A percentile compares a stretch with the other conserved stretches of the same genome.
These are phyloP conservation scores for Zeuzera pyrina DNA, from an alignment of 2,888 invertebrate species.

Conservation along the genomic window DNA sequence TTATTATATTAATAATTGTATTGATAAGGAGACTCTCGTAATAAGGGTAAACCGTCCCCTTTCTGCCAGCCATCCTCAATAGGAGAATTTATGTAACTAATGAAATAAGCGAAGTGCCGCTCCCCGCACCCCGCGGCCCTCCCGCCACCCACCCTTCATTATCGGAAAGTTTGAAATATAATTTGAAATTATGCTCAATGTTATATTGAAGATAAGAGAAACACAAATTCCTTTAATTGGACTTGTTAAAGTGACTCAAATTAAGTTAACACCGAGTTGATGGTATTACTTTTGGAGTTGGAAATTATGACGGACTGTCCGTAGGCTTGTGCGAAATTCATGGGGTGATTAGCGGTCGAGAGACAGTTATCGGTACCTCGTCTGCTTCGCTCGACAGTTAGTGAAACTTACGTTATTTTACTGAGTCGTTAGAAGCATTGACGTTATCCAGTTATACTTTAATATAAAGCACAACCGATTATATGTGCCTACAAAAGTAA, in stretches of 20 bases:
- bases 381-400: no score
- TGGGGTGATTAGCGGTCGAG: conserved; percentile 54
- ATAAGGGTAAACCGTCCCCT: conserved; percentile 74
- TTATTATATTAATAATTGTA: conserved; percentile 74
- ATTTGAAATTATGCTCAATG: conserved; percentile 75
- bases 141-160: conserved; percentile 65
- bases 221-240: conserved; percentile 75
- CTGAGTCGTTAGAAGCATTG: no score
- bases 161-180: conserved; percentile 74
- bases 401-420: conserved; percentile 40
- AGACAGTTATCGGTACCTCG: conserved; percentile 52
- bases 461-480: no score
- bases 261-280: conserved; percentile 73
- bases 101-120: conserved; percentile 71
- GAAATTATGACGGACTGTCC: conserved; percentile 68
- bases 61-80: conserved; percentile 72
- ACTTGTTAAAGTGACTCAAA: conserved; percentile 74
- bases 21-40: conserved; percentile 74
- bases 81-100: conserved; percentile 74
- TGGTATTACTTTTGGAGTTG: conserved; percentile 72
- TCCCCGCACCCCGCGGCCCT: conserved; percentile 32
- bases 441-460: no score
- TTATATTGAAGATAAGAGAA: conserved; percentile 74
- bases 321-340: conserved; percentile 39
- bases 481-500: no score